phyloP scores from a whole-genome alignment of 2,113 vertebrate genomes.

The Cephalopholis sonnerati region DNA sequence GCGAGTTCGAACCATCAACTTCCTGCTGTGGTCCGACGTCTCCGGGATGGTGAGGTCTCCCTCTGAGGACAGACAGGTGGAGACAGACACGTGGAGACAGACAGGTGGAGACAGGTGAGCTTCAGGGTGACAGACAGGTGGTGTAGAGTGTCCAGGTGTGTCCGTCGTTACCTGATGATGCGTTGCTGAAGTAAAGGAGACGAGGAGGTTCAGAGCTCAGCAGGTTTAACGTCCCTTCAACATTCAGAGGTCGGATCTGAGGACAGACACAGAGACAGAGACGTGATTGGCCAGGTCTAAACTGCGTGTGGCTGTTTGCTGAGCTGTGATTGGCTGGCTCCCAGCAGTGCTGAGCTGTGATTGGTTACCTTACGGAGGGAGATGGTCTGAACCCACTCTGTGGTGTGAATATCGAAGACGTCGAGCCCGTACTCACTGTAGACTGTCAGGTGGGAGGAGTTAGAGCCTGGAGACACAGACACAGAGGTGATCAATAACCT shows the following conservation, averaged over 20 bases:
- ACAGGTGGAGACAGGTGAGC: background rate
- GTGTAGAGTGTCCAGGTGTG: background rate
- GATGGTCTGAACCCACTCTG: slow-evolving; percentile 98
- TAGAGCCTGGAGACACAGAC: slow-evolving; percentile 86
- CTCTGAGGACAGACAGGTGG: slow-evolving; percentile 66
- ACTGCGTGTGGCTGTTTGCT: background rate
- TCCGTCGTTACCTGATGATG: slow-evolving; percentile 85
- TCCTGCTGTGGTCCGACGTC: slow-evolving; percentile 94
- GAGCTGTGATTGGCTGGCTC: slow-evolving; percentile 1
- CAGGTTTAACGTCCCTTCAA: slow-evolving; percentile 93
- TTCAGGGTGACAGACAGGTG: background rate
- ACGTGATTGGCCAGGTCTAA: background rate
- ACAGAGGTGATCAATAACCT: background rate
- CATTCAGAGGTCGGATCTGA: slow-evolving; percentile 94
- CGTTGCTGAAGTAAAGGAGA: slow-evolving; percentile 94
- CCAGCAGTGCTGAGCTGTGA: background rate
- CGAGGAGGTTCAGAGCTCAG: slow-evolving; percentile 92
- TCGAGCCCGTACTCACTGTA: slow-evolving; percentile 97
- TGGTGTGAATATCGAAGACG: slow-evolving; percentile 93
- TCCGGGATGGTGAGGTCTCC: slow-evolving; percentile 92
- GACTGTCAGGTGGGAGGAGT: slow-evolving; percentile 90
- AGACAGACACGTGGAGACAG: background rate
- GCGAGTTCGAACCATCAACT: slow-evolving; percentile 96
- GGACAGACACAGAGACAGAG: background rate
- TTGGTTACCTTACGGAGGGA: slow-evolving; percentile 90